Conservation (phyloP, 1,140 invertebrate genomes). For the Intoshia linei region DNA sequence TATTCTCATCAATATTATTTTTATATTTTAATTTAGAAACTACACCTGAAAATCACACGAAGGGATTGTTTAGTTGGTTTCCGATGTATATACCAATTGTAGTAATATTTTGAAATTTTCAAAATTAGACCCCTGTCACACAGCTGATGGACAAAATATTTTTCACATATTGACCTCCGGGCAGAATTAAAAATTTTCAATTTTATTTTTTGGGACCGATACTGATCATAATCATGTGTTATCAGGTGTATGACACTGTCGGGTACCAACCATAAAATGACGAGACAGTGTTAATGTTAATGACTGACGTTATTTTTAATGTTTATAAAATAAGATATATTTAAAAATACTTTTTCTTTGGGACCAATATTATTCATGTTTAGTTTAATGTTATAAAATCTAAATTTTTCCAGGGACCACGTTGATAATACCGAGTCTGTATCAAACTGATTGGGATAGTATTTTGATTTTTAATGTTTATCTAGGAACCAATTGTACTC, state of each 20-base stretch:
- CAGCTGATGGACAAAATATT: not conserved
- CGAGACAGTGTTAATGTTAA: not conserved
- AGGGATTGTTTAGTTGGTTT: constrained; percentile 81
- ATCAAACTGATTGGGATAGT: constrained; percentile 2
- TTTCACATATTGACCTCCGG: not conserved
- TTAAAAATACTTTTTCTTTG: not conserved
- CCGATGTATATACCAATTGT: constrained; percentile 59
- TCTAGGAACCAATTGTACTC: constrained; percentile 37
- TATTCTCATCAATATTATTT: not conserved
- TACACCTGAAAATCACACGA: constrained; percentile 46
- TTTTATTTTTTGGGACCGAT: too few relatives aligned
- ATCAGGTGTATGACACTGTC: too few relatives aligned
- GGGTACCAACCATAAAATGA: too few relatives aligned
- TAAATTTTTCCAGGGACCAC: too few relatives aligned
- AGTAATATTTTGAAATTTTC: constrained; percentile 8
- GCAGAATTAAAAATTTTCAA: not conserved
- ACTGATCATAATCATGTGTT: not conserved
- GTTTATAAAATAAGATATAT: not conserved
- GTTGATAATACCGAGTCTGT: not conserved
- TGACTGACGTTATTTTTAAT: not conserved
- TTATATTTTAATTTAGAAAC: constrained; percentile 27
- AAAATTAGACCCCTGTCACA: not conserved
- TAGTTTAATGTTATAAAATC: not conserved
- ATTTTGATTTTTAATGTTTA: constrained; percentile 4
- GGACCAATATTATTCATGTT: not conserved